Conservation (phyloP, 2,113 vertebrate species). For the Sturnus vulgaris region DNA sequence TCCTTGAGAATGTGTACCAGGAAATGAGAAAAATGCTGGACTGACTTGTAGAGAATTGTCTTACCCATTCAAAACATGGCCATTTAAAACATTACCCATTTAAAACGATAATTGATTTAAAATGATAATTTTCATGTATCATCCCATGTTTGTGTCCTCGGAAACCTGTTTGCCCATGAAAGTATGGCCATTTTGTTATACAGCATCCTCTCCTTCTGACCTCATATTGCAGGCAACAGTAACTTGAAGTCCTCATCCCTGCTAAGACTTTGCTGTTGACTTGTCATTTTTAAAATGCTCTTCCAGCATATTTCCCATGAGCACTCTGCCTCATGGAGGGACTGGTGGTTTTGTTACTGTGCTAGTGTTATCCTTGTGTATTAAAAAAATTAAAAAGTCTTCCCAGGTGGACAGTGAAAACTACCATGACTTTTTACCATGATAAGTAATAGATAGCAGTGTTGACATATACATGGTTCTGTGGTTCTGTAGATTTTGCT, state of each 20-base stretch:
- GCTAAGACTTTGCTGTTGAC: background rate
- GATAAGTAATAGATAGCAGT: too few species aligned
- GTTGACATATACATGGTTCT: fast-evolving
- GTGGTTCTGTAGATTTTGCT: fast-evolving
- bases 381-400: background rate
- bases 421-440: background rate
- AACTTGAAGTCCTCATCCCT: background rate
- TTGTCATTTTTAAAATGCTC: background rate
- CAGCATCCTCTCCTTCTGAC: fast-evolving
- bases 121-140: background rate
- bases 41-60: background rate
- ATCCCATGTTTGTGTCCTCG: background rate
- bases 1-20: background rate
- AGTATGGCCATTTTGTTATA: background rate
- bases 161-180: background rate
- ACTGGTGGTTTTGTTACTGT: background rate
- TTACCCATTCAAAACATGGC: background rate
- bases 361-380: background rate
- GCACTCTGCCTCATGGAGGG: background rate
- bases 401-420: background rate
- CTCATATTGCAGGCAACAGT: background rate
- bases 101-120: too few species aligned
- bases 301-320: background rate
- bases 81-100: background rate
- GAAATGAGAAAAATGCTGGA: background rate